Evolutionary conservation across 2,888 invertebrate species (phyloP), one percentile per base, ranked within the genome.

Genomic region (Dolomedes plantarius): DNA sequence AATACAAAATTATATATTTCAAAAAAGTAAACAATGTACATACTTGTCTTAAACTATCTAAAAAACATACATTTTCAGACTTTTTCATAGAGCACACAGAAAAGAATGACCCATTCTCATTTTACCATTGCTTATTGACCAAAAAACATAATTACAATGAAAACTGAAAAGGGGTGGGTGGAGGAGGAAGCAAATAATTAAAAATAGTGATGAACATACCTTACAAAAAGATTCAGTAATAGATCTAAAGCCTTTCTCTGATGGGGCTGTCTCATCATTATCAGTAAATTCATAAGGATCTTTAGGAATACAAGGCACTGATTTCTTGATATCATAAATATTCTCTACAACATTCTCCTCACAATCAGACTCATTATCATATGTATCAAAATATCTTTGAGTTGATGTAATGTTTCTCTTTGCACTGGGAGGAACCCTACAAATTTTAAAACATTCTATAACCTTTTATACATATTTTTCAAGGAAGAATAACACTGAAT

Each of bases 251-350:
- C 79, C 86, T 69, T 56, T 76, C 23, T 79, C 79, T 31, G 88
- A 69, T 28, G 80, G 81, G 11, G 78, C 69, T 32, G 87, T 83
- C 71, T 88, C 87, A 76, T 83, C 87, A 72, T 95, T 94, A 87
- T 94, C 95, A 80, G 94, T 94, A 90, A 95, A 95, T 90, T 95
- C 95, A 90, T 95, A 95, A 0, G 95, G 95, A 91, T 95, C 94
- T 83, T 90, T 90, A 46, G 89, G 89, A 64, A 81, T 19, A 81
- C 75, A 85, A 85, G 83, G 83, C 83, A 85, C 83, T 68, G 46
- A 28, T 23, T 77, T 72, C 23, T 73, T 56, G 16, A 67, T 27
- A 36, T 67, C 73, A 77, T 56, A 71, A 28, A 23, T 64, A 77
- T 56, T 76, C 28, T 29, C 36, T 32, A 27, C 32, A 50, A 36